Base-by-base conservation (phyloP, 1,140 invertebrate genomes). In the Lanistes nyassanus region DNA sequence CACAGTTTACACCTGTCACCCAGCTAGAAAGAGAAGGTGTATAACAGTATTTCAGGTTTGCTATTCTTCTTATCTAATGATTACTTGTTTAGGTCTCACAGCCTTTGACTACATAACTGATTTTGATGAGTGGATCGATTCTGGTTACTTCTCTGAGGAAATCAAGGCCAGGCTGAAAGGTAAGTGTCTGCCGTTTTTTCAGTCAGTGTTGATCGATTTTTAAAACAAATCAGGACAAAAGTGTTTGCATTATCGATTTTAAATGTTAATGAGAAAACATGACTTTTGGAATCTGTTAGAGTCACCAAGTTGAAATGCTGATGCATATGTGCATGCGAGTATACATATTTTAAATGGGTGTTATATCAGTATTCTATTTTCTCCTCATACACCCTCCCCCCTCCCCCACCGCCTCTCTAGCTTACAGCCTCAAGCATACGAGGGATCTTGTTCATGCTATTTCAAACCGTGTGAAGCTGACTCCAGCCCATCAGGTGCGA, bases 81-180 rank as follows among this genome's bases (percentile, higher is more conserved):
- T n/a, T n/a, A 62, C 68, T 77, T 53, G 76, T 76, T 34, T 77
- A 88, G 87, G 87, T 64, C 74, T 83, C 69, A 86, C 86, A 64
- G 87, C 87, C 7, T 87, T 89, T 83, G 87, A 89, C 74, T 82
- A 82, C 71, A 87, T 89, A 36, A 66, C 82, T 42, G 87, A 89
- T 75, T 87, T 86, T 82, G 88, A 89, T 39, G 88, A 89, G 55
- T 89, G 88, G 88, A 85, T 88, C 69, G 83, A 87, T 16, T 86
- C 85, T 76, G 87, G 87, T 31, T 86, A 84, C 65, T 89, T 89
- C 75, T 80, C 78, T 65, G 83, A 86, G 56, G 87, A 88, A 42
- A 85, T 88, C 3, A 84, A 81, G 78, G 84, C 86, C 0, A 77
- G 86, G 74, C 75, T 88, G 19, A 87, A 88, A 87, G 87, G 87